Evolutionary conservation across 2,888 invertebrate genomes (phyloP).

Genomic region (Hydrotaea diabolus): DNA sequence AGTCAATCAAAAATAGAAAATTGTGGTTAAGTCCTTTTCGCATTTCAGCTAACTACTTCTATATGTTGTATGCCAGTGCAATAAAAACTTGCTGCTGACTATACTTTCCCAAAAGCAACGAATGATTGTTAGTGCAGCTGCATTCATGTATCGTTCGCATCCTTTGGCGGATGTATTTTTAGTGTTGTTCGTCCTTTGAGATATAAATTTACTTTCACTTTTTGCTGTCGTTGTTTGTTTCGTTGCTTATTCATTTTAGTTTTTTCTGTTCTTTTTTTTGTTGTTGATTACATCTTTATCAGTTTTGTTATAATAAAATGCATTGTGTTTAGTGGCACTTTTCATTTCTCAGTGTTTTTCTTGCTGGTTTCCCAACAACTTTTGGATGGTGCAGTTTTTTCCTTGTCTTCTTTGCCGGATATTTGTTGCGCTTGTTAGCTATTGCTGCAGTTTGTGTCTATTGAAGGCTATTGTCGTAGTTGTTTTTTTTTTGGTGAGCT

Average conservation of each 20-base stretch:
- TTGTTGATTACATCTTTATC: slow-evolving; percentile 26
- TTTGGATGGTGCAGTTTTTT: background rate
- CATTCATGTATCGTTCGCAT: background rate
- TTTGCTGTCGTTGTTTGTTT: slow-evolving; percentile 10
- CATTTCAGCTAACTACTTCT: background rate
- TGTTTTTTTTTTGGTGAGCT: background rate
- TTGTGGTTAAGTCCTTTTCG: no score
- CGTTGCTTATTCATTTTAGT: no score
- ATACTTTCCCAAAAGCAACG: background rate
- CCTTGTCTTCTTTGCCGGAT: background rate
- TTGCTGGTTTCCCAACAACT: background rate
- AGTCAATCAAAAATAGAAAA: no score
- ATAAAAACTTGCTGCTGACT: background rate
- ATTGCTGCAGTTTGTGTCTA: background rate
- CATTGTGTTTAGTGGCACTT: slow-evolving; percentile 43
- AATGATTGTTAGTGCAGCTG: background rate
- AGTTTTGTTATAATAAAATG: slow-evolving; percentile 43
- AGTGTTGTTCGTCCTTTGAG: slow-evolving; percentile 29
- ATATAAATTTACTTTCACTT: slow-evolving; percentile 35
- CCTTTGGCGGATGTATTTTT: slow-evolving; percentile 23
- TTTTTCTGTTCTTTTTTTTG: background rate
- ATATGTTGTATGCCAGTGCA: background rate
- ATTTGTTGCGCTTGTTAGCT: slow-evolving; percentile 1
- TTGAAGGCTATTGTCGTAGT: background rate
- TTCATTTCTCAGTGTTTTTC: slow-evolving; percentile 4